Conservation (phyloP, 2,888 invertebrate genomes). For the Nemurella pictetii region DNA sequence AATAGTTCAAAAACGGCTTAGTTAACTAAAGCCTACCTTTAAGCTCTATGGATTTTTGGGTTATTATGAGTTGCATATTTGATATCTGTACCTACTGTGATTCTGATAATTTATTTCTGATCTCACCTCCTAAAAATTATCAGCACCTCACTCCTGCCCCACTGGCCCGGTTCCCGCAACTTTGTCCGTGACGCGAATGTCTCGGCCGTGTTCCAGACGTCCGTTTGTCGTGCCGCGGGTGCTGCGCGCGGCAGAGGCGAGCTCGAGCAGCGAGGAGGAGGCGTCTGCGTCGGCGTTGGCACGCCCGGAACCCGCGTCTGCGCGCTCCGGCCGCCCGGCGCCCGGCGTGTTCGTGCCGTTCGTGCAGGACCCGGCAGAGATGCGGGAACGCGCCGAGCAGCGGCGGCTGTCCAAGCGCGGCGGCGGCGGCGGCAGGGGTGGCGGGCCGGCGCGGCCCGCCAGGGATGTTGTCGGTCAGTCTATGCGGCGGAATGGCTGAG, state of each 20-base stretch:
- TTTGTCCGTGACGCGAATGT: no score
- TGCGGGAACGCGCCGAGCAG: slow-evolving; percentile 68
- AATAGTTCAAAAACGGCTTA: no score
- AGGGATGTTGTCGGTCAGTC: slow-evolving; percentile 50
- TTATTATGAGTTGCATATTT: no score
- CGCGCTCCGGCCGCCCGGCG: slow-evolving; percentile 34
- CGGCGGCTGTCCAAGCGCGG: slow-evolving; percentile 48
- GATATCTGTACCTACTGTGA: no score
- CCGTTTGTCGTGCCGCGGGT: slow-evolving; percentile 49
- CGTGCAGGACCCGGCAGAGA: slow-evolving; percentile 70
- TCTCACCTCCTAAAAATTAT: no score
- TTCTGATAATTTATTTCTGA: no score
- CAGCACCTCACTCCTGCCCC: no score
- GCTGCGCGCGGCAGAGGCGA: slow-evolving; percentile 51
- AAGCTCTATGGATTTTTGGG: no score
- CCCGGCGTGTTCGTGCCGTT: slow-evolving; percentile 40
- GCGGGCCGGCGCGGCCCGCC: slow-evolving; percentile 36
- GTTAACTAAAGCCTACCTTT: no score
- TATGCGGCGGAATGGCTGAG: no score
- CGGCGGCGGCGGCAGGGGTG: slow-evolving; percentile 40
- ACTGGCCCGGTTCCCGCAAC: no score
- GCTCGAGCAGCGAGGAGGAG: slow-evolving; percentile 49
- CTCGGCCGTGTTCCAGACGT: slow-evolving; percentile 43
- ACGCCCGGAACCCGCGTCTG: not conserved
- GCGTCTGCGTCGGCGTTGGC: slow-evolving; percentile 44